Evolutionary conservation across 1,140 invertebrate genomes (phyloP).

Genomic region (Planococcus citri): DNA sequence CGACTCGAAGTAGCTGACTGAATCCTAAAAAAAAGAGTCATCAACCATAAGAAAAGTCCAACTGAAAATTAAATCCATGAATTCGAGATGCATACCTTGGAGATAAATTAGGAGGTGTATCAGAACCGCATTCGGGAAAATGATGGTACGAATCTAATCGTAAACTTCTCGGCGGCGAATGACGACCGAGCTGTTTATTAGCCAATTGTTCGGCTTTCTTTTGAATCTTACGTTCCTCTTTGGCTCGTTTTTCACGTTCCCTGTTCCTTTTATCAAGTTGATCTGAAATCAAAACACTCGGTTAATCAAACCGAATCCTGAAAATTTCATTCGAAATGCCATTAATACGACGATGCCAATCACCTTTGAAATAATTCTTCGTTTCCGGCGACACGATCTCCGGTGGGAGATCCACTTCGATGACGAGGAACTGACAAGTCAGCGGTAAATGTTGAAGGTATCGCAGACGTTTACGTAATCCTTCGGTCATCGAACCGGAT

Average conservation of each 20-base stretch:
- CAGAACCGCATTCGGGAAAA: slow-evolving; percentile 12
- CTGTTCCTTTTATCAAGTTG: not conserved
- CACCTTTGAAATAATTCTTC: slow-evolving; percentile 51
- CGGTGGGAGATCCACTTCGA: slow-evolving; percentile 66
- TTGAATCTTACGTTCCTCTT: not conserved
- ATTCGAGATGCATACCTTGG: not conserved
- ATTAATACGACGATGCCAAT: slow-evolving; percentile 21
- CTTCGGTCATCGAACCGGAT: slow-evolving; percentile 66
- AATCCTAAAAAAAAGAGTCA: too few species aligned
- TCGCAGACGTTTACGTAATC: slow-evolving; percentile 57
- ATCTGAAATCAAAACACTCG: not conserved
- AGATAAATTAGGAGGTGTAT: slow-evolving; percentile 3
- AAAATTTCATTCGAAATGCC: not conserved
- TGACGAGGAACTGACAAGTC: slow-evolving; percentile 77
- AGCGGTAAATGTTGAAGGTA: slow-evolving; percentile 81
- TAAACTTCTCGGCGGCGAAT: not conserved
- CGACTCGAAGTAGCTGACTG: not conserved
- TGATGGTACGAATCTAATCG: not conserved
- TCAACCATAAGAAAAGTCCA: too few species aligned
- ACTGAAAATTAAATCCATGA: too few species aligned
- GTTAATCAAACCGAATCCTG: not conserved
- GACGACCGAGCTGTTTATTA: not conserved
- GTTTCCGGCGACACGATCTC: slow-evolving; percentile 56
- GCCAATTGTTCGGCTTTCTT: not conserved
- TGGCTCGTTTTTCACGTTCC: not conserved